Percentiles rank a stretch among this genome's conserved stretches.
phyloP scores from a whole-genome alignment of 2,888 invertebrate species.

The Hanleya hanleyi region DNA sequence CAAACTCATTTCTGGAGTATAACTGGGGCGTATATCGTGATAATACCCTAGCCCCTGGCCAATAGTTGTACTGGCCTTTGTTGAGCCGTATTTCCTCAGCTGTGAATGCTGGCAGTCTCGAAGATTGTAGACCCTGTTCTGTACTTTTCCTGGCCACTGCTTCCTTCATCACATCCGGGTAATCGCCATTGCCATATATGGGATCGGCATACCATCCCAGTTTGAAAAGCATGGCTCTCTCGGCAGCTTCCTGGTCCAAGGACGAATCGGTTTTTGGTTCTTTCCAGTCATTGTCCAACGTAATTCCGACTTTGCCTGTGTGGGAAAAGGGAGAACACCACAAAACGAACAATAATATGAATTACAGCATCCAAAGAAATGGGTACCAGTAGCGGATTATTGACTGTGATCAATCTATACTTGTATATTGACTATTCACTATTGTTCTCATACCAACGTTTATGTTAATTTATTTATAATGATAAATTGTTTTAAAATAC shows the following conservation, averaged over 20 bases:
- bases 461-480: too few relatives aligned
- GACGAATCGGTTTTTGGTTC: slow-evolving; percentile 52
- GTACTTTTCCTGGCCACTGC: slow-evolving; percentile 50
- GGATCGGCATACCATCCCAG: slow-evolving; percentile 68
- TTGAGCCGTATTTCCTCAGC: slow-evolving; percentile 56
- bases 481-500: too few relatives aligned
- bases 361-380: too few relatives aligned
- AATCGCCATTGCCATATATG: slow-evolving; percentile 76
- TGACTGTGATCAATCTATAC: too few relatives aligned
- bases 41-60: too few relatives aligned
- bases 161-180: slow-evolving; percentile 58
- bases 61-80: slow-evolving; percentile 61
- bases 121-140: slow-evolving; percentile 42
- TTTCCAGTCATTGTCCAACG: slow-evolving; percentile 55
- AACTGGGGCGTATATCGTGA: too few relatives aligned
- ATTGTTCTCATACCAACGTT: too few relatives aligned
- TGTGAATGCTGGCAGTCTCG: slow-evolving; percentile 63
- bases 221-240: slow-evolving; percentile 51
- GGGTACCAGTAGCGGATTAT: too few relatives aligned
- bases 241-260: slow-evolving; percentile 55
- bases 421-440: too few relatives aligned
- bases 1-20: too few relatives aligned
- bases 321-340: too few relatives aligned
- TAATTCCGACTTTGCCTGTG: slow-evolving; percentile 57
- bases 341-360: too few relatives aligned